Evolutionary conservation across 2,113 vertebrate genomes (phyloP).

Genomic region (Tetraodon nigroviridis): DNA sequence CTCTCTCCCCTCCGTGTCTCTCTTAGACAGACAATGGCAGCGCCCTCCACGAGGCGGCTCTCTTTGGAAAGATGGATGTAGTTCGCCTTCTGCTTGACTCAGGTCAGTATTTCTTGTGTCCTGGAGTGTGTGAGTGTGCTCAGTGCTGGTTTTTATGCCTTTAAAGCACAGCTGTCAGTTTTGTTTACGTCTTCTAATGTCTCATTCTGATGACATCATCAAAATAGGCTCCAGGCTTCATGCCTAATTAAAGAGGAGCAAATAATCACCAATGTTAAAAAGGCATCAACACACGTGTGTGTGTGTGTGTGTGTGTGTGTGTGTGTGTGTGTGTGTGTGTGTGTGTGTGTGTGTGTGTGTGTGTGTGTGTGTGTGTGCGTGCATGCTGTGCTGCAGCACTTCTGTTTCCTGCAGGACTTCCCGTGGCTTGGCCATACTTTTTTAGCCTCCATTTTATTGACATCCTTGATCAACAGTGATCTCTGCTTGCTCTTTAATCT

Average conservation of each 20-base stretch:
- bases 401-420: constrained; percentile 57
- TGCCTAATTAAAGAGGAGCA: too few species aligned
- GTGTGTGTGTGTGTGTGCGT: neutral
- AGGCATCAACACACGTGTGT: too few species aligned
- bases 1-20: constrained; percentile 15
- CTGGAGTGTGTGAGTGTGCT: neutral
- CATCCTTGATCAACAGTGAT: constrained; percentile 21
- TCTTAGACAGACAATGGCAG: constrained; percentile 94
- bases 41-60: constrained; percentile 91
- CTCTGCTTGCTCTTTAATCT: neutral
- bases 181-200: neutral
- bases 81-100: constrained; percentile 90
- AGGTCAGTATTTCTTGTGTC: constrained; percentile 72
- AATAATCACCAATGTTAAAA: too few species aligned
- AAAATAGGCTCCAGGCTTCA: too few species aligned
- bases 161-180: too few species aligned
- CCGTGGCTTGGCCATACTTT: constrained; percentile 23
- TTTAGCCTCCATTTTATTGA: constrained; percentile 27
- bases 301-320: too few species aligned
- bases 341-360: too few species aligned
- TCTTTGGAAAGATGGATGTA: constrained; percentile 95
- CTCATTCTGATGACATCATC: constrained; percentile 6
- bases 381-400: constrained; percentile 27
- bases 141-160: constrained; percentile 1
- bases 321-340: too few species aligned